Base-by-base conservation (phyloP, 2,888 invertebrate genomes). In the Gibbula magus region DNA sequence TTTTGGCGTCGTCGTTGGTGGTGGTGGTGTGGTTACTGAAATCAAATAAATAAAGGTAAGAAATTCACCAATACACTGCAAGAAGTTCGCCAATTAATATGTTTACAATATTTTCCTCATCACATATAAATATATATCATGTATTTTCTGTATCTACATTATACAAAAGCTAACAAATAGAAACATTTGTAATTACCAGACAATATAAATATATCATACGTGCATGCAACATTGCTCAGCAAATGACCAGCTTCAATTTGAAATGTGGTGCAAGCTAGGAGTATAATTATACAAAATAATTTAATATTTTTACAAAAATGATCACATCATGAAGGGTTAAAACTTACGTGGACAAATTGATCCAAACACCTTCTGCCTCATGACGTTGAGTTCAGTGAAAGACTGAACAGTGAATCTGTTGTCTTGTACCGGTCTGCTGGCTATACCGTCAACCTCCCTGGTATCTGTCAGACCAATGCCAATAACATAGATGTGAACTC, bases 361-460 rank as follows among this genome's bases (percentile, higher is more conserved):
- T 29, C 83, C 77, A 67, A 88, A 89, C 2, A 90, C 85, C 45
- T 87, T 84, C 13, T 87, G 84, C 75, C 86, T 84, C 5, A 90
- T 75, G 0, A 79, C 85, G 61, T 80, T 73, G 2, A 88, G 75
- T 74, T 85, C 86, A 70, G 77, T 78, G 80, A 88, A 87, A 4
- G 81, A 79, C 4, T 83, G 35, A 0, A 87, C 86, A 56, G 77
- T 79, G 56, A 87, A 87, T 2, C 82, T 74, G 75, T 88, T 84
- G 29, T 84, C 75, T 4, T 80, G 70, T 10, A 84, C 52, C 13
- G 87, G 87, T 39, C 70, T 79, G 25, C 83, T 83, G 10, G 87
- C 86, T 39, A 88, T 88, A 25, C 80, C 85, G 76, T 86, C 82
- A 32, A 88, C 61, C 77, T 88, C 87, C 39, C 81, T 79, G 2